These are phyloP conservation scores for Enteromius viviparus DNA, from an alignment of 2,797 vertebrate genomes.

Conservation along the genomic window DNA sequence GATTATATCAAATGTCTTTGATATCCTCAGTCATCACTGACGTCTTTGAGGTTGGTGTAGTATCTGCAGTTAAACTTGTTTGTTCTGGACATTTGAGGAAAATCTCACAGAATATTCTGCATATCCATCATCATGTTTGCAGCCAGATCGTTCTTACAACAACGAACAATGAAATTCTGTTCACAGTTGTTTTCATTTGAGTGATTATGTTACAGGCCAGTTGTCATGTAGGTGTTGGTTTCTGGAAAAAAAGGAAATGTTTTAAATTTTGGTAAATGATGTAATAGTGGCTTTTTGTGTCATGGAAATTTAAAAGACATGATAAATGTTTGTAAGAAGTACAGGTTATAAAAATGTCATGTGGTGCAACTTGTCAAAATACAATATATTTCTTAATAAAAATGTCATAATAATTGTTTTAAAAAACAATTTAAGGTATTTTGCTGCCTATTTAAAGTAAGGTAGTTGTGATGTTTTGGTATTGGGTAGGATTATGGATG, in stretches of 20 bases:
- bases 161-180: background rate
- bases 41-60: background rate
- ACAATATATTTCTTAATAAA: background rate
- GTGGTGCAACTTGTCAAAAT: background rate
- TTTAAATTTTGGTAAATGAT: background rate
- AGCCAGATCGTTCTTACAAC: background rate
- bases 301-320: background rate
- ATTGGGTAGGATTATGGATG: too few relatives aligned
- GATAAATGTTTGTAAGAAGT: background rate
- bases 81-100: background rate
- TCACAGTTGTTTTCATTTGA: background rate
- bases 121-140: background rate
- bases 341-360: background rate
- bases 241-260: background rate
- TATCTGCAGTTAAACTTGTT: constrained; percentile 1
- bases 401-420: too few relatives aligned
- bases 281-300: background rate
- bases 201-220: too few relatives aligned
- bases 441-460: too few relatives aligned
- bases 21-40: too few relatives aligned
- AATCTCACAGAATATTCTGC: background rate
- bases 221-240: background rate
- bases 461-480: too few relatives aligned
- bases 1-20: too few relatives aligned
- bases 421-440: too few relatives aligned